Base-by-base conservation (phyloP, 2,888 invertebrate species). In the Parelbella ahira region DNA sequence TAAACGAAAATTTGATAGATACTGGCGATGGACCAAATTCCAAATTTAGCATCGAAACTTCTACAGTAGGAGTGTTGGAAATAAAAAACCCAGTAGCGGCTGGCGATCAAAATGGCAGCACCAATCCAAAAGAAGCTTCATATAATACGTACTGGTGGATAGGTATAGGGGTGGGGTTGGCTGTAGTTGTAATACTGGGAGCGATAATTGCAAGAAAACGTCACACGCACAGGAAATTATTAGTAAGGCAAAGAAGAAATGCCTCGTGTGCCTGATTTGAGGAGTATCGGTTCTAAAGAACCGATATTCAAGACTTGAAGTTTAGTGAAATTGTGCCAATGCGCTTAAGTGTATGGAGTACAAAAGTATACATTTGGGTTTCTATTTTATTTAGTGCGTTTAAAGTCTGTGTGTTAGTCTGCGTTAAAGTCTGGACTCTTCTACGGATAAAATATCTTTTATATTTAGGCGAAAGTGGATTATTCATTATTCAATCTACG, bases 131-230 rank as follows among this genome's bases (percentile, higher is more conserved):
- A 63, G 83, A 82, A 51, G 84, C 81, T 2, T 81, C 84, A 1
- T 87, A 87, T 44, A 84, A 75, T 39, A 73, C 79, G 3, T 88
- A 88, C 47, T 87, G 83, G 80, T 88, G 88, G 87, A 78, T 88
- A 62, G 88, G 83, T 11, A 72, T 88, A 48, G 84, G 68, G n/a
- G 76, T 88, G 4, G 82, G 82, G 2, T 36, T 88, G 28, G 73
- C 74, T 6, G 68, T 88, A 2, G 65, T 83, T 42, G 61, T 82
- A 30, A 60, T 83, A 54, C 48, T 87, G 52, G 72, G 83, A 52
- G 82, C 79, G 43, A 78, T 88, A 49, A 82, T 88, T 42, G 88
- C 80, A 2, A 74, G 79, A 43, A 88, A 88, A 59, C 76, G 88
- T n/a, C 86, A 87, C 33, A 87, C 67, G 49, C 88, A 88, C 49